Conservation (phyloP, 2,888 invertebrate species). For the Hydrotaea cyrtoneurina region DNA sequence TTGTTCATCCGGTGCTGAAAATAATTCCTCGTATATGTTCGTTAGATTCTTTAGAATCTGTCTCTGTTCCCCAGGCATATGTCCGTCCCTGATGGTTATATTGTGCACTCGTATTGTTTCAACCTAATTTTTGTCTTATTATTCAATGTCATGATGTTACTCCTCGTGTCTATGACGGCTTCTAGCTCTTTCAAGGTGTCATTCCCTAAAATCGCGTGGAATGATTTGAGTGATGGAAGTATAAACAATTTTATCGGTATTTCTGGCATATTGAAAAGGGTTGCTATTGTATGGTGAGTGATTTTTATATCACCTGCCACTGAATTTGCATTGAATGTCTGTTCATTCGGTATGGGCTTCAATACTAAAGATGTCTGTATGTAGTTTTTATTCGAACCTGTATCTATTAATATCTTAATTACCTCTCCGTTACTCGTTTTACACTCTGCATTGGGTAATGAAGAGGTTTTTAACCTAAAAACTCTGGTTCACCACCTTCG, state of each 20-base stretch:
- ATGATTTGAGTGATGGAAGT: conserved; percentile 41
- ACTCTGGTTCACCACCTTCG: neutral
- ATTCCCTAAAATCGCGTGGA: conserved; percentile 43
- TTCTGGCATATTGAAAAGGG: conserved; percentile 12
- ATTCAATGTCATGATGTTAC: conserved; percentile 42
- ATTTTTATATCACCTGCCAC: conserved; percentile 39
- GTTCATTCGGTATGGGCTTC: conserved; percentile 37
- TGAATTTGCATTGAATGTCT: conserved; percentile 31
- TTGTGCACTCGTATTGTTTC: conserved; percentile 40
- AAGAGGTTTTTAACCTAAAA: conserved; percentile 41
- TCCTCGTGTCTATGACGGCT: conserved; percentile 43
- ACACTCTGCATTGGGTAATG: conserved; percentile 18
- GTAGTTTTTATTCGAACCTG: conserved; percentile 46
- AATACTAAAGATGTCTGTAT: conserved; percentile 9
- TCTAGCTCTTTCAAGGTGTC: conserved; percentile 30
- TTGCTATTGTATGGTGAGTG: conserved; percentile 36
- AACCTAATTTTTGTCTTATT: conserved; percentile 31
- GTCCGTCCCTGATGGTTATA: conserved; percentile 18
- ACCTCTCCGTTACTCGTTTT: conserved; percentile 29
- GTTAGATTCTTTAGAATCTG: neutral
- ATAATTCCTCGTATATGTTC: conserved; percentile 14
- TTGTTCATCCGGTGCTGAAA: conserved; percentile 30
- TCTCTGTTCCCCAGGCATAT: conserved; percentile 24
- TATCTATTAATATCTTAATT: conserved; percentile 40
- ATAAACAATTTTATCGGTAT: conserved; percentile 41